Conservation (phyloP, 2,113 vertebrate species). For the Bos indicus region DNA sequence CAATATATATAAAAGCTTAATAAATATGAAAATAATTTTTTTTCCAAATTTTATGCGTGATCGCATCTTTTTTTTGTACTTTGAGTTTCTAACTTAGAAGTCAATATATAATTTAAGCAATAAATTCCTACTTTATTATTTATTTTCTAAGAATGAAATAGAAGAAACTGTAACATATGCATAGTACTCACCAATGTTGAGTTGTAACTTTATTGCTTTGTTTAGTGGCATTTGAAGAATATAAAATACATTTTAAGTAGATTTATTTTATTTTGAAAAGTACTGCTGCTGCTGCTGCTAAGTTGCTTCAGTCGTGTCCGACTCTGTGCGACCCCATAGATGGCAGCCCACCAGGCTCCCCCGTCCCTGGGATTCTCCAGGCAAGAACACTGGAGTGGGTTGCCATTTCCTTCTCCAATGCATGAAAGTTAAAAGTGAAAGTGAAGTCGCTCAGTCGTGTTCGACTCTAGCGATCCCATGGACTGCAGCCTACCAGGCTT, state of each 20-base stretch:
- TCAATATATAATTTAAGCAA: not conserved
- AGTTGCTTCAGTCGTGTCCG: too few species aligned
- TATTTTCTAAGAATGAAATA: not conserved
- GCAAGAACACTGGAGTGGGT: too few species aligned
- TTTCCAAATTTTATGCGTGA: not conserved
- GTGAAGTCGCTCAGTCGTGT: too few species aligned
- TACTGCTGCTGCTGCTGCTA: not conserved
- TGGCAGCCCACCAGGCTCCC: too few species aligned
- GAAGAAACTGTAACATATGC: not conserved
- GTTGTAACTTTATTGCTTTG: not conserved
- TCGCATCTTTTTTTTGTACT: not conserved
- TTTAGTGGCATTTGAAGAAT: not conserved
- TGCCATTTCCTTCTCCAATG: too few species aligned
- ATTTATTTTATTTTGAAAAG: not conserved
- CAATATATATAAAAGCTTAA: not conserved
- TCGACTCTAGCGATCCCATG: too few species aligned
- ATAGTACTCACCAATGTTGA: not conserved
- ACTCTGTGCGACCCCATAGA: too few species aligned
- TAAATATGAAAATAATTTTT: not conserved
- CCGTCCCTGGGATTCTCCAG: too few species aligned
- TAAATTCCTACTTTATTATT: not conserved
- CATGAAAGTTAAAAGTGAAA: too few species aligned
- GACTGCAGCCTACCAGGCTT: too few species aligned
- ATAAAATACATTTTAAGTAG: not conserved
- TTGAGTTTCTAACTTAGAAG: not conserved